phyloP scores from a whole-genome alignment of 2,888 invertebrate genomes.

The Gortyna flavago region DNA sequence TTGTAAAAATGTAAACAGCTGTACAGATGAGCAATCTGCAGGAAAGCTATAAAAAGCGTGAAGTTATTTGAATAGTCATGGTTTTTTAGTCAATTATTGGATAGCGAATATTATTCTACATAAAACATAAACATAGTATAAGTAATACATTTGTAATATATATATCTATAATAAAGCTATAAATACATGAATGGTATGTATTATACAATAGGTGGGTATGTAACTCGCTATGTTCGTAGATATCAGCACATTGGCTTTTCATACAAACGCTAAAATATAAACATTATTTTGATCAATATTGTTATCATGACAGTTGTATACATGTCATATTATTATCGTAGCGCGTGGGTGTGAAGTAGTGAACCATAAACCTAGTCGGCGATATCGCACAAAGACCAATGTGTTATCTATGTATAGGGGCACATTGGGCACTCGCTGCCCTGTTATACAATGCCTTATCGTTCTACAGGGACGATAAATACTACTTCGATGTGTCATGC shows the following conservation, averaged over 20 bases:
- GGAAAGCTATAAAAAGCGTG: slow-evolving; percentile 16
- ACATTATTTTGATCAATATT: slow-evolving; percentile 55
- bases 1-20: slow-evolving; percentile 52
- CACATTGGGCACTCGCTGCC: slow-evolving; percentile 51
- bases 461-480: slow-evolving; percentile 31
- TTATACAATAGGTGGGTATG: slow-evolving; percentile 8
- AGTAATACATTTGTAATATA: no score
- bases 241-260: slow-evolving; percentile 32
- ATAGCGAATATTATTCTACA: not conserved
- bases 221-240: slow-evolving; percentile 5
- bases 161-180: slow-evolving; percentile 5
- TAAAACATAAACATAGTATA: not conserved
- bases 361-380: slow-evolving; percentile 68
- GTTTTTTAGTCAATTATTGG: slow-evolving; percentile 1
- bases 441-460: slow-evolving; percentile 55
- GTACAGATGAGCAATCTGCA: slow-evolving; percentile 29
- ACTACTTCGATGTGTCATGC: slow-evolving; percentile 34
- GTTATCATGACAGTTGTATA: slow-evolving; percentile 60
- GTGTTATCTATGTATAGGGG: slow-evolving; percentile 62
- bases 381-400: slow-evolving; percentile 67
- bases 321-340: slow-evolving; percentile 67
- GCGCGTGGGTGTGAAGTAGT: slow-evolving; percentile 70
- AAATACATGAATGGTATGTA: not conserved
- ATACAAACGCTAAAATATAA: slow-evolving; percentile 35
- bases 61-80: slow-evolving; percentile 16